Base-by-base conservation (phyloP, 2,888 invertebrate species). In the Silvanus unidentatus region DNA sequence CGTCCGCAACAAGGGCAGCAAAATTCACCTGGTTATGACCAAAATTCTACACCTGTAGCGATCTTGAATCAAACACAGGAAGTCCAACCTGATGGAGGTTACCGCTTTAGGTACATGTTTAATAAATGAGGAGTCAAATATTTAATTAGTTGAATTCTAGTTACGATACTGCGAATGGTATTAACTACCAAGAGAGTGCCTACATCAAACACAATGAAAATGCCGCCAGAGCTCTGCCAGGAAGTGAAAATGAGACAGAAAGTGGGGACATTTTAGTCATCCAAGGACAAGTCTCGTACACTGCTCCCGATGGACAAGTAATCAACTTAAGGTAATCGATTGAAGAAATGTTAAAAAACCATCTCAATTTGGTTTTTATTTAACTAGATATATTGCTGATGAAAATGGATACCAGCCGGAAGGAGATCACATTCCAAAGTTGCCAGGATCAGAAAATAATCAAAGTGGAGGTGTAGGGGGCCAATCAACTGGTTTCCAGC, bases 161-260 rank as follows among this genome's bases (percentile, higher is more conserved):
- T 66, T 88, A 82, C 56, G 87, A 87, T 74, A 85, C 87, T 13
- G 86, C 81, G 2, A 86, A 88, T 65, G 87, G 87, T 46, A 87
- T 87, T 45, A 79, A 82, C 58, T 81, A 86, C 0, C 83, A 86
- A 71, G 85, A 86, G 68, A 75, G 75, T 34, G 84, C 86, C 15
- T 85, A 79, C 63, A 74, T 84, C 55, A 87, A 86, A 69, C 76
- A 79, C 48, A 66, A 80, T 30, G 73, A 16, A 16, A 50, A 44
- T 42, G 52, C 45, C 13, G 40, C 10, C 40, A 79, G 52, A 76
- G 76, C 43, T 65, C 74, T 46, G 70, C 43, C 14, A 2, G 43
- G n/a, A n/a, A n/a, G 73, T 45, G 73, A 75, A 35, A 75, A 75
- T n/a, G 54, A 52, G 12, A 45, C 45, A 36, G 55, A 51, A 9